Evolutionary conservation across 2,888 invertebrate genomes (phyloP).

Genomic region (Gastracanthus pulcherrimus): DNA sequence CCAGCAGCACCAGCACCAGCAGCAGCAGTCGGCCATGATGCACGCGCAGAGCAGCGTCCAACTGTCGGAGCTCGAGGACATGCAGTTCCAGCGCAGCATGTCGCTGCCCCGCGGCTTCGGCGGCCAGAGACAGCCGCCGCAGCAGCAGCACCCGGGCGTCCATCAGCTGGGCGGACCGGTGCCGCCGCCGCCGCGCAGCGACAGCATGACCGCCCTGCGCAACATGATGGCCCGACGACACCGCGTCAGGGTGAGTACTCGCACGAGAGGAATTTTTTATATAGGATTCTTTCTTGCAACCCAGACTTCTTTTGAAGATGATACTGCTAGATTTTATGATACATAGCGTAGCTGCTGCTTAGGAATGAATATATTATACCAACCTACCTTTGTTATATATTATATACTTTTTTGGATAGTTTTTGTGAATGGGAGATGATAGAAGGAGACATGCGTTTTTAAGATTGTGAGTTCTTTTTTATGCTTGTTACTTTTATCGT

Average conservation of each 20-base stretch:
- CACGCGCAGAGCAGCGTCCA: constrained; percentile 72
- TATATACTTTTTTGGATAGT: neutral
- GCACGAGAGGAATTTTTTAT: neutral
- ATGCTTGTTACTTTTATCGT: constrained; percentile 9
- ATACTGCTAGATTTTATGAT: constrained; percentile 35
- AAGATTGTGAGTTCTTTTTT: constrained; percentile 8
- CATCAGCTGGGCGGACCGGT: constrained; percentile 68
- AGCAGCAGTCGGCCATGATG: constrained; percentile 66
- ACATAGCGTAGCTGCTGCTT: constrained; percentile 36
- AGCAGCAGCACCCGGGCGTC: constrained; percentile 62
- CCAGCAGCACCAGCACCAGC: too few relatives aligned
- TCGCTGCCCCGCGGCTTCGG: constrained; percentile 77
- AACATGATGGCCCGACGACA: constrained; percentile 75
- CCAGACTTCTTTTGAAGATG: constrained; percentile 1
- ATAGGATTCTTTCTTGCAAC: neutral
- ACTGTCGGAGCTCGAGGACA: constrained; percentile 69
- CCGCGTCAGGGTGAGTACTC: constrained; percentile 71
- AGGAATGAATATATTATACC: too few relatives aligned
- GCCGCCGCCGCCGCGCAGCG: constrained; percentile 76
- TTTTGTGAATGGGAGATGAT: constrained; percentile 12
- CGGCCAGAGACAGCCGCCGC: constrained; percentile 63
- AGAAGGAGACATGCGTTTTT: neutral
- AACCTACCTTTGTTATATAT: constrained; percentile 16
- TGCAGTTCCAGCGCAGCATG: constrained; percentile 76
- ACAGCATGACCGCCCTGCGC: constrained; percentile 75